These are phyloP conservation scores for Trichogramma evanescens DNA, from an alignment of 2,888 invertebrate species.

Conservation along the genomic window DNA sequence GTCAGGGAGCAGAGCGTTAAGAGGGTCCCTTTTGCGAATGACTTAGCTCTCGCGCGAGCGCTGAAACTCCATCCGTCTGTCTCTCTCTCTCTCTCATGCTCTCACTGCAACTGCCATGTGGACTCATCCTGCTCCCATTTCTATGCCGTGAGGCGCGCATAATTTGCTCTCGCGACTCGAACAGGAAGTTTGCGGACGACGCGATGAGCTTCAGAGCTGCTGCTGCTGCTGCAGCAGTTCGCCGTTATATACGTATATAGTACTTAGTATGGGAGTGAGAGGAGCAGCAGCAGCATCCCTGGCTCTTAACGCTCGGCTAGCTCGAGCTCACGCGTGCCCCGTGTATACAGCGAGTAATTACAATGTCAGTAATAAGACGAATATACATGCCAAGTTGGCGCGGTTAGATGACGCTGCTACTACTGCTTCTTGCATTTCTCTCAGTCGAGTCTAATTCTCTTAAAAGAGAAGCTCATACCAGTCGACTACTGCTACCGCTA, in stretches of 20 bases:
- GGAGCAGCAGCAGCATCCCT: too few relatives aligned
- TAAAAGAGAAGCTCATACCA: too few relatives aligned
- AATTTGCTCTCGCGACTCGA: constrained; percentile 6
- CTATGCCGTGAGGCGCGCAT: background rate
- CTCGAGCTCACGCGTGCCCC: background rate
- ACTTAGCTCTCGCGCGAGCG: constrained; percentile 4
- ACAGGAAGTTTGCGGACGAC: constrained; percentile 8
- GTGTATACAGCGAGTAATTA: constrained; percentile 16
- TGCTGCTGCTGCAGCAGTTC: background rate
- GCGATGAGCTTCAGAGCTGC: background rate
- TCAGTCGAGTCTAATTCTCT: too few relatives aligned
- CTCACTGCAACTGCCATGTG: too few relatives aligned
- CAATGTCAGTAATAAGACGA: constrained; percentile 18
- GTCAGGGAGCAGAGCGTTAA: background rate
- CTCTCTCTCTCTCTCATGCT: background rate
- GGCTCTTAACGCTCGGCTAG: background rate
- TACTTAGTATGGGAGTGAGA: too few relatives aligned
- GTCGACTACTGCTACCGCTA: too few relatives aligned
- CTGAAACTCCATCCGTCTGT: constrained; percentile 12
- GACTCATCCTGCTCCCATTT: too few relatives aligned
- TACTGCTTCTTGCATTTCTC: too few relatives aligned
- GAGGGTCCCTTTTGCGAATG: constrained; percentile 14
- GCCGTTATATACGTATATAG: background rate
- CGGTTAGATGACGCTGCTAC: too few relatives aligned
- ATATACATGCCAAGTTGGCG: background rate